Percentiles rank a stretch among this genome's conserved stretches.
Conservation (phyloP, 2,888 invertebrate genomes). For the Tipula confusa region DNA sequence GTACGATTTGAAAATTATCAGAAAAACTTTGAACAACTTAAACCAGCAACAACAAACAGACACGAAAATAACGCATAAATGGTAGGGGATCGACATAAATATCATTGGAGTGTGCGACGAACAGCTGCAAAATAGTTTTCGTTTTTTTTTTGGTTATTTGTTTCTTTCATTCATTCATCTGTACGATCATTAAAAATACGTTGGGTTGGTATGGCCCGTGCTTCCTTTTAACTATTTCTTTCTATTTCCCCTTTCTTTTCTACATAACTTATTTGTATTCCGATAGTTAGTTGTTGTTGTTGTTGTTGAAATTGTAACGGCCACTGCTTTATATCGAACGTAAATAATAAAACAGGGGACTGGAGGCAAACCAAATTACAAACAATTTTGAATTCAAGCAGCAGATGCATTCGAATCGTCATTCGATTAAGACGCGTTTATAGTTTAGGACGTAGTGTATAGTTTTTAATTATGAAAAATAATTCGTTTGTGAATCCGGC, state of each 20-base stretch:
- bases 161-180: neutral
- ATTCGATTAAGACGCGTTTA: neutral
- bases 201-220: neutral
- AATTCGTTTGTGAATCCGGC: constrained; percentile 68
- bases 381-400: neutral
- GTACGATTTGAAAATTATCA: neutral
- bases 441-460: neutral
- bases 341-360: neutral
- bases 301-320: neutral
- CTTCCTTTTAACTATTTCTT: neutral
- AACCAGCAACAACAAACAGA: neutral
- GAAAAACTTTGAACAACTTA: neutral
- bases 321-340: neutral
- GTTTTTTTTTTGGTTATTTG: neutral
- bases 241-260: neutral
- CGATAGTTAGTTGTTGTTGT: neutral
- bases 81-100: neutral
- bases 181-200: constrained; percentile 7
- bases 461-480: constrained; percentile 6
- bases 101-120: constrained; percentile 25
- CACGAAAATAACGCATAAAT: neutral
- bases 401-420: constrained; percentile 3
- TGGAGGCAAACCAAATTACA: neutral
- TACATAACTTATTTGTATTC: neutral
- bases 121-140: neutral